Evolutionary conservation across 2,888 invertebrate species (phyloP).

Genomic region (Platerodrilus igneus): DNA sequence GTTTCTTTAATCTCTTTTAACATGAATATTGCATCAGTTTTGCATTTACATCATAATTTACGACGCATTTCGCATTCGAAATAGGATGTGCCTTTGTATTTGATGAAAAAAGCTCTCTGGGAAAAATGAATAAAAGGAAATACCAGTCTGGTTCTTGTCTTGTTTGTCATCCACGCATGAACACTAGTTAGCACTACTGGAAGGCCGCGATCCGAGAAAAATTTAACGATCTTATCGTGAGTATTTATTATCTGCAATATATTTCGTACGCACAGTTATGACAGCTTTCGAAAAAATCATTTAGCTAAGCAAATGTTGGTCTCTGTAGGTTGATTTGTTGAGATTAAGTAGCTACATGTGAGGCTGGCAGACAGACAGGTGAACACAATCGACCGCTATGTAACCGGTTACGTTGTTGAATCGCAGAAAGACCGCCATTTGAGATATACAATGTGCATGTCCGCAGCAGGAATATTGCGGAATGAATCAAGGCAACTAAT

Average conservation of each 20-base stretch:
- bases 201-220: no score
- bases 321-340: constrained; percentile 17
- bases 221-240: constrained; percentile 16
- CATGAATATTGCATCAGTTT: constrained; percentile 20
- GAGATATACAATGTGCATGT: constrained; percentile 21
- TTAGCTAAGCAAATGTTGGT: neutral
- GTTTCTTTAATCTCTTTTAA: constrained; percentile 13
- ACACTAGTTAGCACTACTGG: no score
- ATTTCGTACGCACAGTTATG: no score
- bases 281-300: constrained; percentile 2
- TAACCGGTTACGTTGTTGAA: constrained; percentile 21
- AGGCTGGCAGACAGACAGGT: constrained; percentile 20
- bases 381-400: constrained; percentile 21
- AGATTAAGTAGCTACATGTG: constrained; percentile 25
- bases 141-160: constrained; percentile 7
- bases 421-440: constrained; percentile 16
- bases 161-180: constrained; percentile 12
- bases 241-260: constrained; percentile 16
- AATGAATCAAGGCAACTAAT: constrained; percentile 20
- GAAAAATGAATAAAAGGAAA: constrained; percentile 15
- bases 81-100: constrained; percentile 2
- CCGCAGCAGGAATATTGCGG: constrained; percentile 15
- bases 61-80: constrained; percentile 10
- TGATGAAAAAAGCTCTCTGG: constrained; percentile 1
- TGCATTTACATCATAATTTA: constrained; percentile 19